Percentiles rank a stretch among this genome's conserved stretches.
Evolutionary conservation across 2,888 invertebrate genomes (phyloP).

Genomic region (Brachypalpus laphriformis): DNA sequence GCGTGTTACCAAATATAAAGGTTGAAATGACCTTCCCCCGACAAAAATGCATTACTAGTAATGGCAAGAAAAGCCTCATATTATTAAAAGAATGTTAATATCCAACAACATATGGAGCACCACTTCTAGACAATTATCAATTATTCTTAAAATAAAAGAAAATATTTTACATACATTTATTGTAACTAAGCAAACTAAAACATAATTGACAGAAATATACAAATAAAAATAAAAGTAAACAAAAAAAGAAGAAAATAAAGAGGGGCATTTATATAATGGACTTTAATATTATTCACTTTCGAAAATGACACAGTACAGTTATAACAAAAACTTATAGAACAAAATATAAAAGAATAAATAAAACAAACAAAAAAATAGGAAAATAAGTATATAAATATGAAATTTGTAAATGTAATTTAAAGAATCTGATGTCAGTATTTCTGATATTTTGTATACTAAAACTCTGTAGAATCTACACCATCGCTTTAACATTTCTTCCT

Average conservation of each 20-base stretch:
- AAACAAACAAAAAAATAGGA: background rate
- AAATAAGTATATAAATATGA: background rate
- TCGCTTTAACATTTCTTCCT: background rate
- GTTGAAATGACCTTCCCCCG: too few species aligned
- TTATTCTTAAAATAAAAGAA: background rate
- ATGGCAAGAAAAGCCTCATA: too few species aligned
- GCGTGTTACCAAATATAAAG: too few species aligned
- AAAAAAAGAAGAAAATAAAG: background rate
- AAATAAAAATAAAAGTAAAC: background rate
- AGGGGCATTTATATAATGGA: background rate
- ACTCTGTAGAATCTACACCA: background rate
- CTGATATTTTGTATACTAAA: too few species aligned
- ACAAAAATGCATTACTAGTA: too few species aligned
- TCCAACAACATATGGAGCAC: too few species aligned
- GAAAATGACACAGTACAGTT: background rate
- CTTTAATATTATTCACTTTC: conserved; percentile 1
- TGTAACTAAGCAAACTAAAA: background rate
- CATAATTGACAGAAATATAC: background rate
- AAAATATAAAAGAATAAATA: background rate
- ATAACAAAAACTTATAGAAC: background rate
- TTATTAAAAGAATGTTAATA: too few species aligned
- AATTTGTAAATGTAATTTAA: background rate
- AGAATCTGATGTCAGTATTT: background rate
- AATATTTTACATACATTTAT: conserved; percentile 25
- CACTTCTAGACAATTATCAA: too few species aligned